Evolutionary conservation across 1,140 invertebrate species (phyloP).

Genomic region (Sesamia nonagrioides): DNA sequence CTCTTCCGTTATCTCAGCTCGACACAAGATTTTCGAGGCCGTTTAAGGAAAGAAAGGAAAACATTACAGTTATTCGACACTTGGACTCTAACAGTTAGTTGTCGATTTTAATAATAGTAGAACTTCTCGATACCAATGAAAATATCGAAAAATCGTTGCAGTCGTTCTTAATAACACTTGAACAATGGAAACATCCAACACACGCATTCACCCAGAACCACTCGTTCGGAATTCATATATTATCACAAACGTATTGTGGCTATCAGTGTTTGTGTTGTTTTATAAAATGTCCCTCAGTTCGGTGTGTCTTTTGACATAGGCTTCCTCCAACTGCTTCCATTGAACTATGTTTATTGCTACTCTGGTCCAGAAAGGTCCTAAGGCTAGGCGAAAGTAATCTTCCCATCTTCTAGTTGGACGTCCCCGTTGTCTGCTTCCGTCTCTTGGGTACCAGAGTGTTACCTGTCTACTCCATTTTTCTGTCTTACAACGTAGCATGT

Average conservation of each 20-base stretch:
- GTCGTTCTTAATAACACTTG: conserved; percentile 10
- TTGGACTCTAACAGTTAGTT: not conserved
- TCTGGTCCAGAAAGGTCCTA: too few relatives aligned
- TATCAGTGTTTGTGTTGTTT: too few relatives aligned
- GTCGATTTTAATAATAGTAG: not conserved
- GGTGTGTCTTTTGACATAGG: too few relatives aligned
- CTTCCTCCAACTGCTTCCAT: too few relatives aligned
- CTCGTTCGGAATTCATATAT: conserved; percentile 18
- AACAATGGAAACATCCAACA: conserved; percentile 20
- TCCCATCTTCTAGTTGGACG: too few relatives aligned
- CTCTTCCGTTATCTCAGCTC: conserved; percentile 24
- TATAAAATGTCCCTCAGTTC: too few relatives aligned
- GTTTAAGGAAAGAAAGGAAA: conserved; percentile 7
- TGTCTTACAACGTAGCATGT: too few relatives aligned
- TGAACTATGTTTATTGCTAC: too few relatives aligned
- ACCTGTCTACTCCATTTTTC: too few relatives aligned
- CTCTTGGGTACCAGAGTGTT: too few relatives aligned
- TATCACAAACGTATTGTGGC: conserved; percentile 35
- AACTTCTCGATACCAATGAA: conserved; percentile 8
- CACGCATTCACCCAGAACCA: conserved; percentile 8
- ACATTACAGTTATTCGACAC: conserved; percentile 1
- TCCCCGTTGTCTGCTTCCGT: too few relatives aligned
- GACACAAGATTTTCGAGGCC: conserved; percentile 26
- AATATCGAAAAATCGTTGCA: not conserved
- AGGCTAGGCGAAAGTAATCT: too few relatives aligned